Evolutionary conservation across 1,140 invertebrate species (phyloP).

Genomic region (Eulimnadia texana): DNA sequence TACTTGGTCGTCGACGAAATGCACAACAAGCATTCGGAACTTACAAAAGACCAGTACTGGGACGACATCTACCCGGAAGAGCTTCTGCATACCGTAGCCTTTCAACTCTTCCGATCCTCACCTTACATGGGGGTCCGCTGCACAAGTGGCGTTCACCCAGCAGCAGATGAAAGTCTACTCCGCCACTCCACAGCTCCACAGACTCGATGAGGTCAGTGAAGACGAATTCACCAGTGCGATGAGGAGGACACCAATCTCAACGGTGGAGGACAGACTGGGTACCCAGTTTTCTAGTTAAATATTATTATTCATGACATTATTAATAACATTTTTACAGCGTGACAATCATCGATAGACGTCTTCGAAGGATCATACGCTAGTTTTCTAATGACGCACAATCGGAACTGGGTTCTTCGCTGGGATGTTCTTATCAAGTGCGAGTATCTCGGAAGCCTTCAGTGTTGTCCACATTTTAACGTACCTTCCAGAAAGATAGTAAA

Average conservation of each 20-base stretch:
- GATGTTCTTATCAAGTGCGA: background rate
- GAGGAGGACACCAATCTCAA: constrained; percentile 21
- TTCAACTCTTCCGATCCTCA: constrained; percentile 21
- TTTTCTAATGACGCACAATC: background rate
- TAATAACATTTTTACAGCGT: too few relatives aligned
- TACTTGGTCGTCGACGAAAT: constrained; percentile 34
- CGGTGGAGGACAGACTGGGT: constrained; percentile 17
- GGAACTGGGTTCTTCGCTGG: background rate
- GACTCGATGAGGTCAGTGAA: constrained; percentile 14
- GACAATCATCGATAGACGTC: background rate
- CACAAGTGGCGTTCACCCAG: constrained; percentile 22
- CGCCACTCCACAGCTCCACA: constrained; percentile 3
- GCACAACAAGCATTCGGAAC: constrained; percentile 30
- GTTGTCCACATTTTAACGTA: background rate
- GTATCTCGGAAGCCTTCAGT: background rate
- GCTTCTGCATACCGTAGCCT: constrained; percentile 28
- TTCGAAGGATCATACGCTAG: background rate
- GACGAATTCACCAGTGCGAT: constrained; percentile 1
- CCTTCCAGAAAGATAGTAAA: background rate
- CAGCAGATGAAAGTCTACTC: constrained; percentile 22
- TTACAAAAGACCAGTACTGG: constrained; percentile 32
- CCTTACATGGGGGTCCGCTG: constrained; percentile 24
- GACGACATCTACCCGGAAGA: constrained; percentile 28
- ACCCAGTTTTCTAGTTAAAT: constrained; percentile 10
- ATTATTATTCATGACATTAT: background rate